phyloP scores from a whole-genome alignment of 1,140 invertebrate genomes.

The Brachionus rubens region DNA sequence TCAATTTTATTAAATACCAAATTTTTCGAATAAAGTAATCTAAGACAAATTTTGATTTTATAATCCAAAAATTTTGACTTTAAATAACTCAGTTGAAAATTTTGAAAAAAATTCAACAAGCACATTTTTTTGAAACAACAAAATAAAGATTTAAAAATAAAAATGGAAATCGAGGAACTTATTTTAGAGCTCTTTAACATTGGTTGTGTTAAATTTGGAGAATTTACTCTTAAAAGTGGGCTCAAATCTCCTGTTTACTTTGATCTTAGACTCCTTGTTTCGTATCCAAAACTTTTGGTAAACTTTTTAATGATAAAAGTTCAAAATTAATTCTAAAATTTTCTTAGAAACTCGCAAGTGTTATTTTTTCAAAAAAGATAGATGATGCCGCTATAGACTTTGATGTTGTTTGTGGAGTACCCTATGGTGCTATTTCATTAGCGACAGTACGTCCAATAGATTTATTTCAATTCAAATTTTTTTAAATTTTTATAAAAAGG shows the following conservation, averaged over 20 bases:
- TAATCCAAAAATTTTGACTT: too few relatives aligned
- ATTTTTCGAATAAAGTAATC: too few relatives aligned
- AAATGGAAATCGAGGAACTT: conserved; percentile 20
- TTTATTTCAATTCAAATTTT: background rate
- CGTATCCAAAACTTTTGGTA: conserved; percentile 82
- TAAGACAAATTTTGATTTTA: too few relatives aligned
- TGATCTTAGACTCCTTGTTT: conserved; percentile 82
- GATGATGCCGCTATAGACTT: conserved; percentile 60
- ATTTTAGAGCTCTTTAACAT: conserved; percentile 57
- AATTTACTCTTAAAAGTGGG: conserved; percentile 86
- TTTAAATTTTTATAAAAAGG: conserved; percentile 49
- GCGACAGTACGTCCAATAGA: conserved; percentile 68
- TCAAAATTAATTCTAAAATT: conserved; percentile 43
- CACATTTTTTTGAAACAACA: background rate
- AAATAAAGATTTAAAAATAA: conserved; percentile 4
- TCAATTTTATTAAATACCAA: too few relatives aligned
- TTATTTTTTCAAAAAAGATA: conserved; percentile 67
- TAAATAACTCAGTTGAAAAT: too few relatives aligned
- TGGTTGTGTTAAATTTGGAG: conserved; percentile 81
- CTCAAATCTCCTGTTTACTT: conserved; percentile 88
- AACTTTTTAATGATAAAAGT: conserved; percentile 49
- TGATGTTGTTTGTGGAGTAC: conserved; percentile 85
- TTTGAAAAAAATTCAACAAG: background rate
- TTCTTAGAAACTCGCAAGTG: conserved; percentile 67
- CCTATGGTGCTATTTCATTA: conserved; percentile 90